Evolutionary conservation across 2,113 vertebrate species (phyloP).

Genomic region (Mormyrus lacerda): DNA sequence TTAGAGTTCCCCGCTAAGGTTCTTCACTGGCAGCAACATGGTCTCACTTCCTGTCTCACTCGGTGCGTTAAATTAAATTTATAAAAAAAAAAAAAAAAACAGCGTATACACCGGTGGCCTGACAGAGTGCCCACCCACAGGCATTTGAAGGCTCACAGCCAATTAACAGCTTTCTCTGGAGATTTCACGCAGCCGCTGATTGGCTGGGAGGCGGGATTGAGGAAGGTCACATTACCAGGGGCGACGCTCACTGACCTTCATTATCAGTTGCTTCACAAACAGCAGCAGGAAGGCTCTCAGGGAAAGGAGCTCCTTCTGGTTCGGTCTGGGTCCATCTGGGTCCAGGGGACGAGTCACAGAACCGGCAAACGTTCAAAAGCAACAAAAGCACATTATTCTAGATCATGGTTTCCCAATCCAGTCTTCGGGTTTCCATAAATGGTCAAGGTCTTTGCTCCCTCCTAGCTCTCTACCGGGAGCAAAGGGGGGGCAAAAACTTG

Average conservation of each 20-base stretch:
- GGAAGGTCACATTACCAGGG: too few species aligned
- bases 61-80: background rate
- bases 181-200: background rate
- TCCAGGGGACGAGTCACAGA: background rate
- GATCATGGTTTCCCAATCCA: background rate
- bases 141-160: background rate
- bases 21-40: background rate
- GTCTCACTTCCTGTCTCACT: background rate
- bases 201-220: background rate
- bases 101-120: background rate
- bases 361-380: background rate
- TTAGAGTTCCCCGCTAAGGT: background rate
- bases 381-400: background rate
- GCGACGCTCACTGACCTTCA: constrained; percentile 69
- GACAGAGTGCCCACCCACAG: background rate
- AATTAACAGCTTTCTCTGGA: background rate
- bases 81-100: background rate
- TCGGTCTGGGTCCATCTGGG: constrained; percentile 89
- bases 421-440: background rate
- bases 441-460: background rate
- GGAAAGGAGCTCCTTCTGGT: constrained; percentile 80
- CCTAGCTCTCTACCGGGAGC: background rate
- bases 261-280: constrained; percentile 93
- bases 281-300: constrained; percentile 84
- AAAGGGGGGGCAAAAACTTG: background rate